These are phyloP conservation scores for Atethmia centrago DNA, from an alignment of 2,888 invertebrate genomes.

Conservation along the genomic window DNA sequence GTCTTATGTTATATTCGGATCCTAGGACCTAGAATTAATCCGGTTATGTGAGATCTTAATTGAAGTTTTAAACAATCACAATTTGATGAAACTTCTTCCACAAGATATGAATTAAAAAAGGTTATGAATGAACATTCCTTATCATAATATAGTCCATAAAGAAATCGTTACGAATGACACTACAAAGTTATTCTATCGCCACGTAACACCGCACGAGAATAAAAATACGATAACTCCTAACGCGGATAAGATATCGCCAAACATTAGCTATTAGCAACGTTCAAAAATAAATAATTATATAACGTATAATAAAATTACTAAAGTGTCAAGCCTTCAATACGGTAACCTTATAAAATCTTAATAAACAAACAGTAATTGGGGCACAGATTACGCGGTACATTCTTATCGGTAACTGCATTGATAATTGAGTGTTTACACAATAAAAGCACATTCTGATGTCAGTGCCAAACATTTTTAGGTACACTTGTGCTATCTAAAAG, in stretches of 20 bases:
- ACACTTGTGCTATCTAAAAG: slow-evolving; percentile 25
- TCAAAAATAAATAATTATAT: slow-evolving; percentile 41
- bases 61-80: not conserved
- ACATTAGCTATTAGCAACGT: slow-evolving; percentile 22
- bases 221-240: slow-evolving; percentile 48
- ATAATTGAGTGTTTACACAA: slow-evolving; percentile 62
- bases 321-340: slow-evolving; percentile 32
- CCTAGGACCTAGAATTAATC: no score
- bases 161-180: slow-evolving; percentile 17
- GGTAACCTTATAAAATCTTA: slow-evolving; percentile 63
- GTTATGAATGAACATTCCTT: slow-evolving; percentile 45
- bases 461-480: slow-evolving; percentile 57
- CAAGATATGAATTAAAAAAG: not conserved
- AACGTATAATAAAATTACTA: slow-evolving; percentile 26
- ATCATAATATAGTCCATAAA: slow-evolving; percentile 20
- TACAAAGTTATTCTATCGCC: slow-evolving; percentile 28
- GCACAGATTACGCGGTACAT: slow-evolving; percentile 60
- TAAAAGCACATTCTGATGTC: slow-evolving; percentile 57
- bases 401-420: slow-evolving; percentile 66
- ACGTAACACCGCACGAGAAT: slow-evolving; percentile 17
- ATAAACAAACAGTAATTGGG: slow-evolving; percentile 65
- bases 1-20: no score
- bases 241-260: slow-evolving; percentile 42
- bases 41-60: not conserved
- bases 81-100: not conserved